Evolutionary conservation across 2,797 vertebrate species (phyloP), one percentile per base, ranked within the genome.

Genomic region (Jordanella pulchra): DNA sequence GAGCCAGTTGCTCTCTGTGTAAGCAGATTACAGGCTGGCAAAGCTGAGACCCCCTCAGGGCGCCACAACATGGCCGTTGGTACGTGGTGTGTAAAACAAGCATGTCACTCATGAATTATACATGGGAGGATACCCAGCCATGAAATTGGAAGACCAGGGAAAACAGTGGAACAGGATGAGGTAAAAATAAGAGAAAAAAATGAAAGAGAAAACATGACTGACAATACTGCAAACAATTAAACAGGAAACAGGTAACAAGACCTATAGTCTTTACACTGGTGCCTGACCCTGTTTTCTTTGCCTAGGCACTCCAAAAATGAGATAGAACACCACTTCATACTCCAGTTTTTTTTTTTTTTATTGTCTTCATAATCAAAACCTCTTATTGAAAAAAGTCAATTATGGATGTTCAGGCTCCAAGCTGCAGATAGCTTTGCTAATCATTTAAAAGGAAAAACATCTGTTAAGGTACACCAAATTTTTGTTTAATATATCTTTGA

Each of bases 71-170:
- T 88, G 85, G 85, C 79, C 82, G 88, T 84, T 81, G 84, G 79
- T 91, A 89, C 88, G 87, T 81, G 90, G 89, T 82, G 86, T 93
- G 91, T 93, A 90, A 90, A 92, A 92, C 90, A 93, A 94, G 91
- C 85, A 73, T 91, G 92, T 87, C 78, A 70, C 80, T 87, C 83
- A 92, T 94, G 92, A 93, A 94, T 93, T 91, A 93, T 86, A 90
- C 92, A 94, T 90, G 80, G 85, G 75, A 80, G 76, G 71, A 91
- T 86, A 87, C 78, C 83, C 83, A 78, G 80, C 78, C 83, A 90
- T 91, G 83, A 91, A 92, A 93, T 83, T 87, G 84, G 81, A 72
- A 83, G 78, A 88, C 76, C 32, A 60, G 71, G 71, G 64, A 85
- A 89, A 89, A 86, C 79, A 80, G 77, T 73, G 69, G 78, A 76